Evolutionary conservation across 2,113 vertebrate species (phyloP), one percentile per base, ranked within the genome.

Genomic region (Anthoscopus minutus): DNA sequence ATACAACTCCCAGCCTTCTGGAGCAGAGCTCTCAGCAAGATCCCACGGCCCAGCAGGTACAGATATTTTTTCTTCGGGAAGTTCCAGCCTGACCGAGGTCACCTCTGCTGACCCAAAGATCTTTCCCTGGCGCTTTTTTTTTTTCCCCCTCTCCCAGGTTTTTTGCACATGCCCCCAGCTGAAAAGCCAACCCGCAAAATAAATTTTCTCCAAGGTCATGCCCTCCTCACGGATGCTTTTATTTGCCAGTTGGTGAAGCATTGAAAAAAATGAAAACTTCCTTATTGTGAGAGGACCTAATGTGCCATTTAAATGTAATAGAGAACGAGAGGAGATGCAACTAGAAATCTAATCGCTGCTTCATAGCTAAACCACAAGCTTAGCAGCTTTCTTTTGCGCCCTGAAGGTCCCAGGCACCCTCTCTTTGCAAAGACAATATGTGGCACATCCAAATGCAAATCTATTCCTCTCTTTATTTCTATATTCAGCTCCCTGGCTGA

Each of bases 381-480:
- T 82, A 72, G 66, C 60, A 92, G 96, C 92, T 92, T 91, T 69
- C 86, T 81, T 96, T 86, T 94, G 50, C 90, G 86, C 79, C 91
- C 50, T 42, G 57, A 74, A 94, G 70, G 87, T 95, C 72, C 89
- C 73, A 87, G 91, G 86, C 86, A 95, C 51, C n/a, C 93, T 89
- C 88, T 92, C 84, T 86, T 65, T 72, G 72, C 80, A 90, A 93
- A 96, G 92, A 94, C 94, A 92, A 96, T 94, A 72, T 70, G 85
- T 10, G 33, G 82, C 86, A 92, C 86, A 95, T 96, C 93, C 96
- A 94, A 95, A 96, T 97, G 95, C 95, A 96, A 97, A 96, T 96
- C 92, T 72, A 81, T 91, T 95, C 91, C 94, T 86, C 72, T 95
- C 91, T 97, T 96, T 96, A 93, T 94, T 97, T 95, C 93, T 95